Evolutionary conservation across 2,113 vertebrate genomes (phyloP), one percentile per base, ranked within the genome.

Genomic region (Mesembrinibis cayennensis): DNA sequence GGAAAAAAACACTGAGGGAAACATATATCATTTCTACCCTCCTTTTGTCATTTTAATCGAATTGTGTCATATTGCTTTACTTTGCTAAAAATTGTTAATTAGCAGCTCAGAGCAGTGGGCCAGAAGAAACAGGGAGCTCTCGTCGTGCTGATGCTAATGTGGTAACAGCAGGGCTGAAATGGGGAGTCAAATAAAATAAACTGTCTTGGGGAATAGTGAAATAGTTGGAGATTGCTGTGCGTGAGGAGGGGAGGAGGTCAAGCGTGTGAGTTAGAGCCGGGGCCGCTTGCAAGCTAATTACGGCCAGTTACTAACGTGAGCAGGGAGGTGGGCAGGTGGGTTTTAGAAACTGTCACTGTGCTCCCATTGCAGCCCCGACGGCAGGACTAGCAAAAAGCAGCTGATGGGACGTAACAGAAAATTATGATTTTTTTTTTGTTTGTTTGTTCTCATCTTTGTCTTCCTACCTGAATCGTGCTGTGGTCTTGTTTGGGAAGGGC

Each of bases 11-110:
- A 61, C 45, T 1, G 7, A 29, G 71, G 66, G 80, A 42, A 90
- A 45, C 49, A 38, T 29, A 55, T 82, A 66, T 69, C 80, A 86
- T 53, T 61, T 56, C 47, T 82, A 66, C n/a, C 45, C 67, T 90
- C 58, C 53, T 92, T 94, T 94, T 94, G 91, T 92, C 82, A 72
- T 93, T 91, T 94, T 96, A 95, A 95, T 94, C 59, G 83, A 95
- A 87, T 94, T 69, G 63, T 94, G 87, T 94, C 83, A 47, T 63
- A 65, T 76, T 47, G 89, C 91, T 86, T 94, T 86, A 29, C 82
- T 91, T 93, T 77, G 83, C 84, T 80, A 87, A 70, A 87, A 82
- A 72, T 61, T 34, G 55, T 65, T 94, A 93, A 95, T 96, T 89
- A 94, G 92, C 63, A 81, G 83, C 91, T 94, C 22, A 17, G 79